Evolutionary conservation across 2,113 vertebrate genomes (phyloP).

Genomic region (Orcinus orca): DNA sequence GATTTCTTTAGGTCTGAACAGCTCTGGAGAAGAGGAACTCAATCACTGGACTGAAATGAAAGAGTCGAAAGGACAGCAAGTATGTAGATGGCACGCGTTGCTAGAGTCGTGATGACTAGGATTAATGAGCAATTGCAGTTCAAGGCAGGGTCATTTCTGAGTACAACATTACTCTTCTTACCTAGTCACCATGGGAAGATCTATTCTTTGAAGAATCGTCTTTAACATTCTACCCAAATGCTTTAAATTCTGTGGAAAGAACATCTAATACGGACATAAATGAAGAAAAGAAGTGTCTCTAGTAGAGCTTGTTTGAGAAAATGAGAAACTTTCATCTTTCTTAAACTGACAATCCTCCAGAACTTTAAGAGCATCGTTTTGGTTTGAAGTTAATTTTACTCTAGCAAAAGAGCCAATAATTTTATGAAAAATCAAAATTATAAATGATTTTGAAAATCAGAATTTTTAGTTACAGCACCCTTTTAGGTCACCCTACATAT

Average conservation of each 20-base stretch:
- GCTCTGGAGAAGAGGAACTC: conserved; percentile 97
- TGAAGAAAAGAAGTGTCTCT: not conserved
- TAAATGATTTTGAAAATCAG: conserved; percentile 4
- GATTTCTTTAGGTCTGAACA: conserved; percentile 98
- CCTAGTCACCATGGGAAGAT: conserved; percentile 47
- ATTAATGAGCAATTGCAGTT: fast-evolving
- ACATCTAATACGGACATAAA: not conserved
- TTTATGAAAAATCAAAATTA: not conserved
- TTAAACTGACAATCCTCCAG: conserved; percentile 28
- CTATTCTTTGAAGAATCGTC: conserved; percentile 61
- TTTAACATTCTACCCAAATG: conserved; percentile 76
- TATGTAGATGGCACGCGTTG: conserved; percentile 96
- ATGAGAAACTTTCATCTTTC: conserved; percentile 60
- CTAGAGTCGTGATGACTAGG: conserved; percentile 88
- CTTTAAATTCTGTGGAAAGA: conserved; percentile 55
- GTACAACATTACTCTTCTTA: conserved; percentile 14
- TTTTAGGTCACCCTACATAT: not conserved
- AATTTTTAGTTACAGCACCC: not conserved
- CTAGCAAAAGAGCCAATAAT: conserved; percentile 60
- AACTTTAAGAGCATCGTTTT: conserved; percentile 58
- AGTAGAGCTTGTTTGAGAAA: not conserved
- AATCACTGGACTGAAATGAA: conserved; percentile 99
- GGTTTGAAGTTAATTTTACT: conserved; percentile 72
- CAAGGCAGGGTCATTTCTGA: conserved; percentile 18
- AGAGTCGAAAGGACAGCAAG: conserved; percentile 96